Conservation (phyloP, 2,888 invertebrate species). For the Sinopyrophorus schimmeli region DNA sequence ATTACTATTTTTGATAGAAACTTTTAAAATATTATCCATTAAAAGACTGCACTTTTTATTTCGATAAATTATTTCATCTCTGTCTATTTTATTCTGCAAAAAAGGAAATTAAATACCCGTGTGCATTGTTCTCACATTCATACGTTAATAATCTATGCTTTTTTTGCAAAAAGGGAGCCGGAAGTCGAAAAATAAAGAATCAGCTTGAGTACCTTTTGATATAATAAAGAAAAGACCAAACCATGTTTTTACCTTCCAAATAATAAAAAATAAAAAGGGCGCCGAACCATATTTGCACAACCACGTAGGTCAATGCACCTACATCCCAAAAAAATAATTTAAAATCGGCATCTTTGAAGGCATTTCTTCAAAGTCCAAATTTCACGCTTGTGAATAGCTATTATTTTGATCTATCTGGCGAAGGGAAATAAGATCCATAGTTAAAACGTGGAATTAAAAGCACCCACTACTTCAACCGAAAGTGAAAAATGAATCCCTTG, state of each 20-base stretch:
- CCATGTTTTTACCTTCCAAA: constrained; percentile 14
- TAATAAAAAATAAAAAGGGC: constrained; percentile 29
- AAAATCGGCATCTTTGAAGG: constrained; percentile 36
- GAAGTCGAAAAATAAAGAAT: no score
- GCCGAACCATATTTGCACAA: constrained; percentile 33
- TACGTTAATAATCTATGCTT: no score
- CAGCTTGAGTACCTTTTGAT: constrained; percentile 8
- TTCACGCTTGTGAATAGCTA: constrained; percentile 28
- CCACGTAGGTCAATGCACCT: constrained; percentile 30
- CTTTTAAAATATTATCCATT: no score
- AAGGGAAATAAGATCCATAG: constrained; percentile 16
- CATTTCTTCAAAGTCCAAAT: constrained; percentile 30
- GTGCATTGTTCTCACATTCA: no score
- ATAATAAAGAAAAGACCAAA: constrained; percentile 11
- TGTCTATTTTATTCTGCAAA: no score
- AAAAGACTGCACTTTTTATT: no score
- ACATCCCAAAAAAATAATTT: constrained; percentile 33
- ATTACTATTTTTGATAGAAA: no score
- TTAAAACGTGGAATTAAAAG: constrained; percentile 16
- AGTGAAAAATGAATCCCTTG: constrained; percentile 33
- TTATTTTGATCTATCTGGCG: constrained; percentile 20
- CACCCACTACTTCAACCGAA: constrained; percentile 32
- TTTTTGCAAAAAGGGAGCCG: no score
- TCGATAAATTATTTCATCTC: no score
- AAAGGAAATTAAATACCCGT: no score